Evolutionary conservation across 1,140 invertebrate genomes (phyloP), one percentile per base, ranked within the genome.

Genomic region (Notospermus geniculatus): DNA sequence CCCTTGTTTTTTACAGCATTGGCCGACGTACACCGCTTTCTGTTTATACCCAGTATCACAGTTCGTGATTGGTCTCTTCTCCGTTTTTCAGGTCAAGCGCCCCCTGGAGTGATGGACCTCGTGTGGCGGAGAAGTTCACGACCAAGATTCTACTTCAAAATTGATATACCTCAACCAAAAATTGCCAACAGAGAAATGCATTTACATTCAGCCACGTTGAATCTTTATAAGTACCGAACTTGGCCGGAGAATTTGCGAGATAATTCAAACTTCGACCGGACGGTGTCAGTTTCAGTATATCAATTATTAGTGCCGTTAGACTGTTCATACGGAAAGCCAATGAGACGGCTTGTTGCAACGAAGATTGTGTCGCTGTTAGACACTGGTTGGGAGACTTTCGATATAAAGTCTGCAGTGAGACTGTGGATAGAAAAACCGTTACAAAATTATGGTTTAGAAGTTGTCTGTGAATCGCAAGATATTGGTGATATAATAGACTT

Each of bases 301-400:
- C 62, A 60, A 36, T 19, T 64, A 5, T 19, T 64, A 13, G 19
- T n/a, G 52, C 36, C 30, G 23, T 22, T 50, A 28, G 41, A 11
- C 17, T n/a, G n/a, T 17, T 23, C 22, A 27, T 43, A 43, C 13
- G 27, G 27, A 17, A 39, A 29, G 15, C 36, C 57, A 17, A 50
- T 50, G 19, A 29, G 62, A 1, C 25, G 62, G 27, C 50, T 58
- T 15, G 39, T 67, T 32, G 54, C 58, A 36, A 55, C 57, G 11
- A 53, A 57, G 17, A 22, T 64, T 15, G 45, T 64, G 36, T 50
- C 57, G 1, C 54, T 67, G 15, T 45, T 53, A 4, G 22, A 57
- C 19, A 46, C 59, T 17, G 62, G 58, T 1, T 67, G 65, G 65
- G 57, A 60, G 54, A 25, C 30, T 36, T 64, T 67, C 39, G 62